Evolutionary conservation across 2,113 vertebrate genomes (phyloP), one percentile per base, ranked within the genome.

Genomic region (Thomomys bottae): DNA sequence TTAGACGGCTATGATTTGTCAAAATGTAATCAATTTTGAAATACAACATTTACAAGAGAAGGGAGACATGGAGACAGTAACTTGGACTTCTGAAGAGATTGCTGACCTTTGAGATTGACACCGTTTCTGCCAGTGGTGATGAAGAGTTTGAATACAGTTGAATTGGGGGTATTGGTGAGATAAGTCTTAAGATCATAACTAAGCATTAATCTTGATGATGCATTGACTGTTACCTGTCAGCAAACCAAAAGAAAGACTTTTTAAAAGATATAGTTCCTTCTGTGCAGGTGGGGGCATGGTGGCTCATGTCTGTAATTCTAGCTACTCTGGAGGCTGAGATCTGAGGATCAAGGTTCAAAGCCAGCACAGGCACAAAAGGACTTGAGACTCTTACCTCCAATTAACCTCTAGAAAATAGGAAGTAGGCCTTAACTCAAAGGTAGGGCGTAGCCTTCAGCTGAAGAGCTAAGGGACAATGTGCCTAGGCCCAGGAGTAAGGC

Each of bases 41-140:
- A 82, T 49, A 20, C 72, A 89, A 91, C 36, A 45, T 68, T 66
- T 77, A 9, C 8, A 45, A 66, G 42, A 71, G 38, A 87, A 66
- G 20, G 6, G 77, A 61, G 78, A 36, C 36, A 59, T 38, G 42
- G 70, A 26, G 42, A 66, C 12, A 67, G 21, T 77, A 3, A 57
- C n/a, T 32, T 12, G 59, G 32, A 67, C 28, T 34, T 82, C 34
- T 36, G 20, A 57, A 57, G 32, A 85, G 32, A 87, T 66, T 77
- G 49, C 92, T 93, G 54, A 97, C 97, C 97, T 97, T 94, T 96
- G 18, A 98, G 96, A 38, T 94, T 96, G 73, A 89, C 28, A 24
- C 90, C 94, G 40, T 87, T 92, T 28, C 88, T 91, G 81, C 96
- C 84, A 0, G 95, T 93, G 67, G 88, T 90, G 42, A 98, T 63